phyloP scores from a whole-genome alignment of 2,797 vertebrate genomes.

The Rhinatrema bivittatum region DNA sequence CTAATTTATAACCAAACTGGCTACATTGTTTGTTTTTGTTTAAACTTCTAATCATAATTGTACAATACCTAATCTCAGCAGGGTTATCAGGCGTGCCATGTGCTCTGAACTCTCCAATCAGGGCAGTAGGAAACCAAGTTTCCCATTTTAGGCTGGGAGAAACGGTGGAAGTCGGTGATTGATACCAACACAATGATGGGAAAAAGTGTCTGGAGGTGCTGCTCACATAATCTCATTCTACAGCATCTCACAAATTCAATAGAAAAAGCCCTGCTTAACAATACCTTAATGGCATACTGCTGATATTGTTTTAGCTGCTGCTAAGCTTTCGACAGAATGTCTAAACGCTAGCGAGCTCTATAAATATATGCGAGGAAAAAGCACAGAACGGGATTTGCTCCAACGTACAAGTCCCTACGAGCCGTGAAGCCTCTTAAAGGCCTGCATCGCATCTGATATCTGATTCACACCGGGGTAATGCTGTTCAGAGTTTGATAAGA shows the following conservation, averaged over 20 bases:
- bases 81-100: slow-evolving; percentile 65
- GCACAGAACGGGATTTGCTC: slow-evolving; percentile 27
- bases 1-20: no score
- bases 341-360: slow-evolving; percentile 53
- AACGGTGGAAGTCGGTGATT: slow-evolving; percentile 76
- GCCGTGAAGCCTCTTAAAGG: no score
- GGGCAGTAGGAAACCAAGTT: slow-evolving; percentile 66
- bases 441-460: no score
- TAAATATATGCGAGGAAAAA: slow-evolving; percentile 61
- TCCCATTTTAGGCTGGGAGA: slow-evolving; percentile 71
- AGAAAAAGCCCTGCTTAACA: slow-evolving; percentile 57
- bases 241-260: slow-evolving; percentile 72
- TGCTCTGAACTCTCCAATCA: slow-evolving; percentile 60
- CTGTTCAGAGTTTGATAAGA: no score
- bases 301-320: slow-evolving; percentile 61
- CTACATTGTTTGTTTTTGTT: no score
- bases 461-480: no score
- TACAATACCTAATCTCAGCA: slow-evolving; percentile 57
- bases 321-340: no score
- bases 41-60: background rate
- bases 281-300: slow-evolving; percentile 61
- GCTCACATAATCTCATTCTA: slow-evolving; percentile 67
- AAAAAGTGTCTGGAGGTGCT: slow-evolving; percentile 74
- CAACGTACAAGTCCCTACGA: no score
- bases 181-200: slow-evolving; percentile 80